A percentile compares a stretch with the other conserved stretches of the same genome.
Conservation (phyloP, 2,888 invertebrate species). For the Vesta saturnalis region DNA sequence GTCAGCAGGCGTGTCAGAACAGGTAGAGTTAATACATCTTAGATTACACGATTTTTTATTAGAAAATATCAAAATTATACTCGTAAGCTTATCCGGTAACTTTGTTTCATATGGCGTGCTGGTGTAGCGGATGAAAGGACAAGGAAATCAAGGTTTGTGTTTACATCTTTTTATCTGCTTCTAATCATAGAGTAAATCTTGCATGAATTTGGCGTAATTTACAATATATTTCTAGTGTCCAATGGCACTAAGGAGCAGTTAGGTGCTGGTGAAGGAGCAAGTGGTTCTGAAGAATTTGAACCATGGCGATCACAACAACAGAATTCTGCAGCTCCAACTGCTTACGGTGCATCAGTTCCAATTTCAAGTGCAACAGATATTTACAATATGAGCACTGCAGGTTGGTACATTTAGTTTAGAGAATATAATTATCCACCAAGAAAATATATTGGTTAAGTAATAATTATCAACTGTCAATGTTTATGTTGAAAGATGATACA, state of each 20-base stretch:
- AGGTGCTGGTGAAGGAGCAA: conserved; percentile 72
- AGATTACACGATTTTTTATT: conserved; percentile 54
- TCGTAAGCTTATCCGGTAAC: conserved; percentile 55
- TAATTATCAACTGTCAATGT: not conserved
- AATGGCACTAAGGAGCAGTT: conserved; percentile 84
- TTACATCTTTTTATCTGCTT: conserved; percentile 32
- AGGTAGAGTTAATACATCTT: conserved; percentile 71
- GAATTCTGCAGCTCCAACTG: conserved; percentile 62
- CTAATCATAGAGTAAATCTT: conserved; percentile 5
- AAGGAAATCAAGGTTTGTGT: conserved; percentile 79
- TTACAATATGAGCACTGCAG: conserved; percentile 70
- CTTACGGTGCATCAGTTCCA: conserved; percentile 64
- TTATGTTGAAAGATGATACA: not conserved
- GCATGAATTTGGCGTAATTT: not conserved
- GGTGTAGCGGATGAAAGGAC: conserved; percentile 84
- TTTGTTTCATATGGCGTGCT: conserved; percentile 68
- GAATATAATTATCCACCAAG: not conserved
- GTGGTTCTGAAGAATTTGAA: conserved; percentile 71
- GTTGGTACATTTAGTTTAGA: conserved; percentile 13
- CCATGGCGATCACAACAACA: conserved; percentile 80
- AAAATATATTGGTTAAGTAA: not conserved
- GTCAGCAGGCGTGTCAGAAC: conserved; percentile 93
- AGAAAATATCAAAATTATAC: conserved; percentile 43
- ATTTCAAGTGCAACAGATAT: conserved; percentile 77
- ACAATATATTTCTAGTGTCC: conserved; percentile 72